Percentiles rank a stretch among this genome's conserved stretches.
Conservation (phyloP, 1,140 invertebrate genomes). For the Mylabris phalerata region DNA sequence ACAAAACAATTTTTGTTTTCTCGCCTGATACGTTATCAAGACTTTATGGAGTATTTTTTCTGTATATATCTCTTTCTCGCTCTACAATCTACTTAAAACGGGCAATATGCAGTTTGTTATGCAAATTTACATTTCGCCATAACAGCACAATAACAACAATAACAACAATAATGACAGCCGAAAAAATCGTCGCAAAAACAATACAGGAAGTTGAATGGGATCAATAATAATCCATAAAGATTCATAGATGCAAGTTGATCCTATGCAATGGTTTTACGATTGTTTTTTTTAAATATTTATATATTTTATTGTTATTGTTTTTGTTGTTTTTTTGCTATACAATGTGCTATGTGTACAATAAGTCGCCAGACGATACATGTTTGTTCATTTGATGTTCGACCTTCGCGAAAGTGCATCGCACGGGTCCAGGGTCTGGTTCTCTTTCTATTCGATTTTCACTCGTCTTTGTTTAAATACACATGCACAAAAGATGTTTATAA, state of each 20-base stretch:
- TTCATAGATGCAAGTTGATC: too few relatives aligned
- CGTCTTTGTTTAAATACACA: conserved; percentile 30
- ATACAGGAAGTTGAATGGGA: too few relatives aligned
- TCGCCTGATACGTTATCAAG: conserved; percentile 5
- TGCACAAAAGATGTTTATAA: conserved; percentile 15
- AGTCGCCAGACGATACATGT: conserved; percentile 34
- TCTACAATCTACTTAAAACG: background rate
- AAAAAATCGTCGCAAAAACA: too few relatives aligned
- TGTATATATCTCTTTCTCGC: background rate
- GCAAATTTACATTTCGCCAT: conserved; percentile 9
- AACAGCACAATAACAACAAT: too few relatives aligned
- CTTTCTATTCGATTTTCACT: conserved; percentile 35
- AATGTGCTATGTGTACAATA: conserved; percentile 16
- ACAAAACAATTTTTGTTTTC: conserved; percentile 14
- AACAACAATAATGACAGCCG: too few relatives aligned
- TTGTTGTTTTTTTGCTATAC: conserved; percentile 16
- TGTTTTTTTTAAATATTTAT: too few relatives aligned
- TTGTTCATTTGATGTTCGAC: conserved; percentile 34
- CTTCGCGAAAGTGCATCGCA: conserved; percentile 40
- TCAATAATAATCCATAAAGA: too few relatives aligned
- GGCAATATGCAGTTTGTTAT: conserved; percentile 14
- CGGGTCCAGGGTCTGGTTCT: conserved; percentile 36
- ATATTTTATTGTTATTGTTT: conserved; percentile 4
- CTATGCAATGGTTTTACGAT: too few relatives aligned
- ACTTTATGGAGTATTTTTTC: conserved; percentile 10